Evolutionary conservation across 2,113 vertebrate species (phyloP), one percentile per base, ranked within the genome.

Genomic region (Mastomys coucha): DNA sequence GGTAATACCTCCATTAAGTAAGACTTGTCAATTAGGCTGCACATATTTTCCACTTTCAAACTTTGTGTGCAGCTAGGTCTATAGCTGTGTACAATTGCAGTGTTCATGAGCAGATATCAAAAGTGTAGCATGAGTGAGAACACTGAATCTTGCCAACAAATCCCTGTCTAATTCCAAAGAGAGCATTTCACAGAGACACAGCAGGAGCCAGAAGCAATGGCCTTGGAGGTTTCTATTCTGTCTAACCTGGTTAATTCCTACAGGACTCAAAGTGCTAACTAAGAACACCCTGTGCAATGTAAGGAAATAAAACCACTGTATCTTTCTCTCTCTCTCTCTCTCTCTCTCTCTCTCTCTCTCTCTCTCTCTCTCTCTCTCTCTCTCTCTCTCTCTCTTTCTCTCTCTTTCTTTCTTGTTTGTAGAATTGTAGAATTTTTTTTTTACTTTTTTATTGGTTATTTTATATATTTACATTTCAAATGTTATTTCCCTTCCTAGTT

Each of bases 21-120:
- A 85, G 39, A 16, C 39, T 49, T 49, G 31, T 33, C 42, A 95
- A 93, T 39, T 85, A 39, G 49, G 78, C 94, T 85, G 60, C 49
- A 85, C 8, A 2, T 13, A 33, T 85, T 94, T 96, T 91, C 51
- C 81, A 39, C 14, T 70, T 77, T 58, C 82, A 94, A 63, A 70
- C 39, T 22, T 78, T 63, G n/a, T 93, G 33, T 92, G 19, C 42
- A 94, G 86, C 39, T 92, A 16, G 24, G 7, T 67, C 95, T 80
- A 63, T 28, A 73, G 12, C 5, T 5, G 58, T 31, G 69, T 6
- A 63, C 16, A 81, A 20, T 73, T 49, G 60, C n/a, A 36, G 76
- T 91, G 49, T n/a, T 75, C 89, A 67, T 60, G 36, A 14, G 31
- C 42, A 92, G 11, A 24, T 94, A 51, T 63, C 89, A 87, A 92